These are phyloP conservation scores for Ciona savignyi DNA, from an alignment of 23 tunicate genomes.

Conservation along the genomic window DNA sequence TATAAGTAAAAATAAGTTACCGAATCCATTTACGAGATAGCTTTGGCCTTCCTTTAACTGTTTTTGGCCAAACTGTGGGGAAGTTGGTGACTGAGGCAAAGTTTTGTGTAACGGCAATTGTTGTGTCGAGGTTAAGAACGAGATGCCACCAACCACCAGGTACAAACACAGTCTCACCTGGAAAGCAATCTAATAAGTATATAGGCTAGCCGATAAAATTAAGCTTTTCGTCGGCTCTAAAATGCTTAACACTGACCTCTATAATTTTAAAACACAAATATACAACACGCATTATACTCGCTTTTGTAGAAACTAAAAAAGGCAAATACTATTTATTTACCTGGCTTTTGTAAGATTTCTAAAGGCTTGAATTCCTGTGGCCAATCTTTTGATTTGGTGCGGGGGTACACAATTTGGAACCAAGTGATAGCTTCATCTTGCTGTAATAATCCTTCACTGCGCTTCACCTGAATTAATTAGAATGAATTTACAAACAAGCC, in stretches of 20 bases:
- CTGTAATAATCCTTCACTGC: slow-evolving; percentile 48
- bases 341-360: slow-evolving; percentile 94
- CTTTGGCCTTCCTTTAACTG: slow-evolving; percentile 92
- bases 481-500: not conserved
- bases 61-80: slow-evolving; percentile 92
- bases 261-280: no score
- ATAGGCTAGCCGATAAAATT: no score
- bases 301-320: no score
- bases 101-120: slow-evolving; percentile 97
- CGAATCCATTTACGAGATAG: slow-evolving; percentile 91
- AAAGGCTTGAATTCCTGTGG: slow-evolving; percentile 80
- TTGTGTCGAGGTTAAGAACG: slow-evolving; percentile 80
- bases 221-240: no score
- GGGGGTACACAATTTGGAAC: slow-evolving; percentile 82
- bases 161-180: slow-evolving; percentile 96
- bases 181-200: no score
- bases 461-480: slow-evolving; percentile 49
- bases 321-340: slow-evolving; percentile 11
- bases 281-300: no score
- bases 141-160: slow-evolving; percentile 99
- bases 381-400: slow-evolving; percentile 72
- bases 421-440: slow-evolving; percentile 96
- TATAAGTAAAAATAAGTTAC: slow-evolving; percentile 7
- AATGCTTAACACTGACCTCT: no score
- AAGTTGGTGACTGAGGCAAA: slow-evolving; percentile 94